These are phyloP conservation scores for Nansenia antarctica DNA, from an alignment of 2,113 vertebrate genomes.

Conservation along the genomic window DNA sequence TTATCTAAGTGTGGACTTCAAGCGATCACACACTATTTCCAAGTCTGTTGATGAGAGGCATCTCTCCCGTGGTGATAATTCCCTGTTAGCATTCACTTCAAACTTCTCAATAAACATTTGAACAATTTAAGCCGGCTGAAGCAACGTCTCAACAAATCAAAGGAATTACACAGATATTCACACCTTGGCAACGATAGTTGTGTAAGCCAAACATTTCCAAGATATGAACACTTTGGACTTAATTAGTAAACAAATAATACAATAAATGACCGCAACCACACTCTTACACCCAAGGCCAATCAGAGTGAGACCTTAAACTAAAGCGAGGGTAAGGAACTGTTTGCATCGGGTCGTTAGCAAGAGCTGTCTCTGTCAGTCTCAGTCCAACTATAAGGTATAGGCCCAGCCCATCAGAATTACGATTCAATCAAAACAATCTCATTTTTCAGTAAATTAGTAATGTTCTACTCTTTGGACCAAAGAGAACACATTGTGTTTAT, in stretches of 20 bases:
- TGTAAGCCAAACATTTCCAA: neutral
- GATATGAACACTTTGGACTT: neutral
- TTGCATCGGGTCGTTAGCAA: too few species aligned
- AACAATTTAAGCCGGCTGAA: conserved; percentile 32
- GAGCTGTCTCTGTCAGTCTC: too few species aligned
- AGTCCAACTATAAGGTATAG: too few species aligned
- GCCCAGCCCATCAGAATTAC: too few species aligned
- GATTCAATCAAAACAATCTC: too few species aligned
- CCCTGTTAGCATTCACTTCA: conserved; percentile 61
- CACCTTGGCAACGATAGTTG: conserved; percentile 10
- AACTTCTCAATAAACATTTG: conserved; percentile 72
- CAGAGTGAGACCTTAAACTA: too few species aligned
- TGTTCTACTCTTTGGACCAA: too few species aligned
- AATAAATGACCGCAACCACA: neutral
- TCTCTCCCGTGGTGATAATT: conserved; percentile 72
- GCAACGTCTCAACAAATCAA: conserved; percentile 41
- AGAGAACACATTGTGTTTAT: too few species aligned
- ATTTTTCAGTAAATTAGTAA: too few species aligned
- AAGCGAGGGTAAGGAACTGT: too few species aligned
- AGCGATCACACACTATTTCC: conserved; percentile 56
- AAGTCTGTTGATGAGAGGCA: conserved; percentile 56
- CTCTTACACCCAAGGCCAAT: too few species aligned
- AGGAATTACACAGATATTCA: conserved; percentile 46
- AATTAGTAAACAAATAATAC: neutral
- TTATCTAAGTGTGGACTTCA: conserved; percentile 61